Evolutionary conservation across 1,140 invertebrate species (phyloP), one percentile per base, ranked within the genome.

Genomic region (Leucophenga varia): DNA sequence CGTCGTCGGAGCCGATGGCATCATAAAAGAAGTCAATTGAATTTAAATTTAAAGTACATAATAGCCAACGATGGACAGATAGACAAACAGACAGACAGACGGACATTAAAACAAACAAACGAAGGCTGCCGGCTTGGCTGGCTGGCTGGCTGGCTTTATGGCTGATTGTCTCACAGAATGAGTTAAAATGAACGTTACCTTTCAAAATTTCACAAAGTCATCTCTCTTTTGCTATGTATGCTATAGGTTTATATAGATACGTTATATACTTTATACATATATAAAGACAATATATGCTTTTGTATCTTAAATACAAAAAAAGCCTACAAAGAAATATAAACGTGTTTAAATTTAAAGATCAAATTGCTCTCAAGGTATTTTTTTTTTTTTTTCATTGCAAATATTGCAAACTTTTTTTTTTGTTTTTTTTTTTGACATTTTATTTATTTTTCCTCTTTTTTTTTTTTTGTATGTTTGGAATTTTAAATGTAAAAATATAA

Each of bases 1-100:
- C 64, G 63, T 67, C 56, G 63, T 46, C 63, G 63, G 57, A 56
- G 63, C 59, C 64, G 63, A 67, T 67, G 63, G 56, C 63, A 67
- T 67, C 63, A 67, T 67, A 67, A 67, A 67, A 63, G 59, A 67
- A 67, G 63, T 67, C 63, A 67, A 67, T 67, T 67, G 63, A 67
- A 67, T 67, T 67, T 67, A 67, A 67, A 67, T 67, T 67, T 67
- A 67, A 67, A 67, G 63, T 67, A 67, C 63, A 67, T 67, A 67
- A 67, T 67, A 59, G n/a, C n/a, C n/a, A n/a, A 57, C 63, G 56
- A 67, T 35, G 17, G 35, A 9, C 1, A 10, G 38, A 30, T 28
- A 40, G 47, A 45, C 45, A 25, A 34, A 40, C 49, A 40, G 31
- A 9, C 36, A 52, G 30, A 47, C 17, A 34, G 17, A 16, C 38